Evolutionary conservation across 2,797 vertebrate species (phyloP), one percentile per base, ranked within the genome.

Genomic region (Acrossocheilus fasciatus): DNA sequence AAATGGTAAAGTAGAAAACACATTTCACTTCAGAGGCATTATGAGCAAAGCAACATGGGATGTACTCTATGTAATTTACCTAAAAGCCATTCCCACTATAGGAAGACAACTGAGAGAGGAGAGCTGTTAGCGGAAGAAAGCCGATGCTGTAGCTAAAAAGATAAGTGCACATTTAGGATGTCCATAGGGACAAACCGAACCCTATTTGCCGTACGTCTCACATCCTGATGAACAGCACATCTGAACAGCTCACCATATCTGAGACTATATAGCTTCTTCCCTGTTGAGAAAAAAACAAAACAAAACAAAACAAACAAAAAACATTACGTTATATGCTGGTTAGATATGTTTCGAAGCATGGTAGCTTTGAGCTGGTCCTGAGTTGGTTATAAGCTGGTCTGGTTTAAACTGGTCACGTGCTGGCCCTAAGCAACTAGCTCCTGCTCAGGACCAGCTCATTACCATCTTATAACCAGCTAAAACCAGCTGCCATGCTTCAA

Each of bases 121-220:
- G 45, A 88, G 72, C 68, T 54, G 57, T 17, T 20, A 68, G 76
- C 87, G 30, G 34, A 86, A 70, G 47, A 75, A 30, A 82, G 43
- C 73, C 41, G 54, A 89, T 83, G 66, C 72, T 84, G 39, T 82
- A 78, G 73, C 79, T 81, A 43, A 87, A 86, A 82, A 70, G 77
- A 86, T 89, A 90, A 87, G 82, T 84, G 86, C 68, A 87, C 83
- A 86, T 81, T 90, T 86, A 84, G 76, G 64, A 59, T 73, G 50
- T 86, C 81, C 86, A 86, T 50, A 59, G 83, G 77, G 76, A 86
- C 79, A 43, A 50, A 62, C 20, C 83, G 11, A 66, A 80, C 43
- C 50, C 68, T 45, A 26, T 18, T 68, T 57, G 75, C 69, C 59
- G 8, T 74, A 66, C 15, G 30, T 84, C 54, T 83, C 73, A 68